Percentiles rank a stretch among this genome's conserved stretches.
phyloP scores from a whole-genome alignment of 2,888 invertebrate genomes.

The Hetaerina titia region DNA sequence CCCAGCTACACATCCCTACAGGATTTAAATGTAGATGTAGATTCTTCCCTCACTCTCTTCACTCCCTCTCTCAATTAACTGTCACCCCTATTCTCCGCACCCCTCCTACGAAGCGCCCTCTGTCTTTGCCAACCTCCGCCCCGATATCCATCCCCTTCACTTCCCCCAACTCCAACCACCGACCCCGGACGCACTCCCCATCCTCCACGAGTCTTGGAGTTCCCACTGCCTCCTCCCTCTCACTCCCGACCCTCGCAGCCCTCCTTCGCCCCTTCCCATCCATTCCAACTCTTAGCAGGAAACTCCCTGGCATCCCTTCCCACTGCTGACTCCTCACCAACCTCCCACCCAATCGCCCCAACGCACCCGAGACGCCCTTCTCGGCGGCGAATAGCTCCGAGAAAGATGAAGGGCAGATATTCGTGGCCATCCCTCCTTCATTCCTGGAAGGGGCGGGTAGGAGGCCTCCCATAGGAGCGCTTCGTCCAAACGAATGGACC shows the following conservation, averaged over 20 bases:
- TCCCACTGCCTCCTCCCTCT: neutral
- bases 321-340: neutral
- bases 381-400: neutral
- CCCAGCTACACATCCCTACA: neutral
- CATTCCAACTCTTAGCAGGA: neutral
- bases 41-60: neutral
- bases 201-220: neutral
- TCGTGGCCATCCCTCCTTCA: neutral
- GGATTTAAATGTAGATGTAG: neutral
- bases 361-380: neutral
- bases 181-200: neutral
- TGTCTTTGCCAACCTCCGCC: neutral
- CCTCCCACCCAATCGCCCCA: neutral
- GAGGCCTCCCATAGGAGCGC: constrained; percentile 32
- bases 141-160: neutral
- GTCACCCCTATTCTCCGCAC: neutral
- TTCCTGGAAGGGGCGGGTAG: neutral
- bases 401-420: constrained; percentile 35
- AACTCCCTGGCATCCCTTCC: neutral
- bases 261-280: neutral
- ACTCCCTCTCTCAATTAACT: constrained; percentile 8
- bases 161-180: neutral
- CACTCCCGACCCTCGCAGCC: neutral
- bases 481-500: constrained; percentile 48
- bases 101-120: neutral